phyloP scores from a whole-genome alignment of 2,888 invertebrate species.

The Penaeus monodon region DNA sequence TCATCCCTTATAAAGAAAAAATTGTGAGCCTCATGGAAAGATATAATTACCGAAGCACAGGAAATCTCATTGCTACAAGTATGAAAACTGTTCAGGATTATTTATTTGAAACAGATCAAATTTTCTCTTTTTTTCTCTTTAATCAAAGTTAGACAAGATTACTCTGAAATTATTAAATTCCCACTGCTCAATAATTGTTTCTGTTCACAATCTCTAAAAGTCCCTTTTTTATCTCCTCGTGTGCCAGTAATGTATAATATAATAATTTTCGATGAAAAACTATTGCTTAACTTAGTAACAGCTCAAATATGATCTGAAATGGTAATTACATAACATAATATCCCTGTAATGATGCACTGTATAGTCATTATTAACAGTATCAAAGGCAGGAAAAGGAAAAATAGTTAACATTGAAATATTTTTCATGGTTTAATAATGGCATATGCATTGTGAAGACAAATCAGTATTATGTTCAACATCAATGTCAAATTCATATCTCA shows the following conservation, averaged over 20 bases:
- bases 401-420: constrained; percentile 5
- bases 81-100: no score
- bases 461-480: constrained; percentile 6
- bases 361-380: not conserved
- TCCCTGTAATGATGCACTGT: no score
- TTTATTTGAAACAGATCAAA: no score
- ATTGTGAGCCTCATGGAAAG: not conserved
- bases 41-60: constrained; percentile 17
- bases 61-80: not conserved
- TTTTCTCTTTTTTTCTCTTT: no score
- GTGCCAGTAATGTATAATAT: constrained; percentile 8
- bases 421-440: constrained; percentile 2
- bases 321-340: no score
- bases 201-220: no score
- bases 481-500: constrained; percentile 10
- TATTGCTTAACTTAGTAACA: no score
- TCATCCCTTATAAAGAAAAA: constrained; percentile 33
- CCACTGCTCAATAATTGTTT: no score
- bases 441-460: constrained; percentile 13
- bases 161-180: no score
- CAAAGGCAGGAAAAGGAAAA: constrained; percentile 18
- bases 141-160: no score
- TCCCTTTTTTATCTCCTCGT: not conserved
- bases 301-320: no score
- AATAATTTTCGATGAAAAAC: constrained; percentile 1